phyloP scores from a whole-genome alignment of 2,888 invertebrate species.

The Heliconius erato region DNA sequence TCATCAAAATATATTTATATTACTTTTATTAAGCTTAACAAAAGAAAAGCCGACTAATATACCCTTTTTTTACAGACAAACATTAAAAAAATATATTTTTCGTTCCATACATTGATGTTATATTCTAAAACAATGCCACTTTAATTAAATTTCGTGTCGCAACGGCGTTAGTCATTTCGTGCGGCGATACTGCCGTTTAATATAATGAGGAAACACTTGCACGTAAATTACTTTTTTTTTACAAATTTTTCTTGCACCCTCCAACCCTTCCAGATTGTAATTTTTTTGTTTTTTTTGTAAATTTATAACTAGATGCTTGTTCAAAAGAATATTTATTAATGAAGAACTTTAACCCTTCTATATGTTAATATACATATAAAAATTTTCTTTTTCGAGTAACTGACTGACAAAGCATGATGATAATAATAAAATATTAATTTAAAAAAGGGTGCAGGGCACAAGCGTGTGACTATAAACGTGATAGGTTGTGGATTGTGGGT shows the following conservation, averaged over 20 bases:
- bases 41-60: background rate
- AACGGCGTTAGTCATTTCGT: constrained; percentile 49
- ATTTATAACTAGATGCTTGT: background rate
- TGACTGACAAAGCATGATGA: too few species aligned
- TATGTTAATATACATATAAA: too few species aligned
- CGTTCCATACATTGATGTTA: background rate
- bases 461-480: too few species aligned
- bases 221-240: constrained; percentile 46
- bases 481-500: too few species aligned
- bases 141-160: constrained; percentile 51
- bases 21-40: background rate
- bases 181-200: constrained; percentile 43
- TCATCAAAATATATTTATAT: too few species aligned
- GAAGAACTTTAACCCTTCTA: too few species aligned
- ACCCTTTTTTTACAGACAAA: background rate
- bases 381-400: too few species aligned
- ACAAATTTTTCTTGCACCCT: constrained; percentile 44
- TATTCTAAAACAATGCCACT: constrained; percentile 19
- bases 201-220: constrained; percentile 35
- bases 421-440: too few species aligned
- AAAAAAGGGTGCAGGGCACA: too few species aligned
- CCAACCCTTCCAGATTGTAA: constrained; percentile 33
- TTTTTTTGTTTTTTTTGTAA: constrained; percentile 44
- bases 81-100: background rate
- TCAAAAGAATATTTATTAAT: background rate